Percentiles rank a stretch among this genome's conserved stretches.
These are phyloP conservation scores for Crossaster papposus DNA, from an alignment of 53 echinoderm and acorn worm species.

Conservation along the genomic window DNA sequence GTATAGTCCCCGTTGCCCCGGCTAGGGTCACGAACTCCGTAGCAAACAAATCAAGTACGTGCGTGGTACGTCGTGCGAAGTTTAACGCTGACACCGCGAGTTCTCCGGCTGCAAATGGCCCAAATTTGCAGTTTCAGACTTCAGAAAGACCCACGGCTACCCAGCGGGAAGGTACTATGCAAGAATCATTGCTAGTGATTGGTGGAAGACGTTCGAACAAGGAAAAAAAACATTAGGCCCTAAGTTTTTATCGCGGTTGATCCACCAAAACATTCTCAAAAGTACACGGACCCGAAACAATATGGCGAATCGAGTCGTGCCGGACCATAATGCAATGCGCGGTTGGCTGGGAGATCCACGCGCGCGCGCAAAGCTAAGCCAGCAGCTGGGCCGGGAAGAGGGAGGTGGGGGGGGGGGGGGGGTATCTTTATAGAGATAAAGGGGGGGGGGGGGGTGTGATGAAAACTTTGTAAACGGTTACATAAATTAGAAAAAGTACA, in stretches of 20 bases:
- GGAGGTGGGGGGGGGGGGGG: too few relatives aligned
- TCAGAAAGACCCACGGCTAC: not conserved
- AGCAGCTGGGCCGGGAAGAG: not conserved
- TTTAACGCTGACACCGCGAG: not conserved
- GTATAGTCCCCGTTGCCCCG: constrained; percentile 28
- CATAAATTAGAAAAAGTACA: too few relatives aligned
- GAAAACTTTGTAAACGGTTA: too few relatives aligned
- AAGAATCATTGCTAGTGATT: not conserved
- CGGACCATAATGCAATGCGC: constrained; percentile 59
- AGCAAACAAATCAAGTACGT: not conserved
- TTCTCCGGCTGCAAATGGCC: not conserved
- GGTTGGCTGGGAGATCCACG: constrained; percentile 52
- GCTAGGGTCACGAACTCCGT: constrained; percentile 39
- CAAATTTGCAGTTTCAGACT: not conserved
- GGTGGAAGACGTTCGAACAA: not conserved
- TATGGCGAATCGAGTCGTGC: constrained; percentile 42
- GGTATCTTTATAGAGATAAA: too few relatives aligned
- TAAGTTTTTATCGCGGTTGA: not conserved
- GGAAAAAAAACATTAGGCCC: not conserved
- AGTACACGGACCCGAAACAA: constrained; percentile 38
- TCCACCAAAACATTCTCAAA: not conserved
- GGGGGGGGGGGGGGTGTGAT: too few relatives aligned
- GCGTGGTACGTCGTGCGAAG: not conserved
- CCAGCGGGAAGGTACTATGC: constrained; percentile 25
- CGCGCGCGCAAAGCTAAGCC: not conserved